phyloP scores from a whole-genome alignment of 2,113 vertebrate genomes.

The Peromyscus polionotus region DNA sequence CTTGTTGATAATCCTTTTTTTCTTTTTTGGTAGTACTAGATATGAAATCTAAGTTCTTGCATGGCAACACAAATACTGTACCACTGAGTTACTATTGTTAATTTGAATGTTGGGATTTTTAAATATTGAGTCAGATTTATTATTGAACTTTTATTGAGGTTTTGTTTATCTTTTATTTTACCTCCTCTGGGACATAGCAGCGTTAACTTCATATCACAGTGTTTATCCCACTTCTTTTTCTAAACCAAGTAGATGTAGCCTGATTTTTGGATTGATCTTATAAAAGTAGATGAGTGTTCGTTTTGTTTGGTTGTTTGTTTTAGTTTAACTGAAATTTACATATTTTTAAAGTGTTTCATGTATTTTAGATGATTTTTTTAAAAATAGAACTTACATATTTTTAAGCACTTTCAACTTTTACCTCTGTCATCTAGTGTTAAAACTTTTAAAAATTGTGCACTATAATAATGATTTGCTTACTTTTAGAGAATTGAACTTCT shows the following conservation, averaged over 20 bases:
- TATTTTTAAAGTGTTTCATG: slow-evolving; percentile 21
- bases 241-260: neutral
- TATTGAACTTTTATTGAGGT: neutral
- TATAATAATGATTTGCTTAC: slow-evolving; percentile 29
- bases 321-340: neutral
- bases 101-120: slow-evolving; percentile 43
- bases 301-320: slow-evolving; percentile 14
- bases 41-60: neutral
- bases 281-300: slow-evolving; percentile 2
- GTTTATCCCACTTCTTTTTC: neutral
- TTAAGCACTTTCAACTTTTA: neutral
- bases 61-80: neutral
- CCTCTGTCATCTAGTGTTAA: neutral
- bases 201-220: slow-evolving; percentile 13
- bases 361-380: slow-evolving; percentile 13
- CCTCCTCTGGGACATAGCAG: neutral
- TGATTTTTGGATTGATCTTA: neutral
- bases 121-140: slow-evolving; percentile 49
- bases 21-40: neutral
- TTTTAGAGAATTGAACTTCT: slow-evolving; percentile 44
- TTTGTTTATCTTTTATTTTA: neutral
- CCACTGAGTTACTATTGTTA: neutral
- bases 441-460: slow-evolving; percentile 25
- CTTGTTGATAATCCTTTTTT: neutral
- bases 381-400: slow-evolving; percentile 28